Evolutionary conservation across 35 echinoderm and acorn worm species (phyloP).

Genomic region (Apostichopus japonicus): DNA sequence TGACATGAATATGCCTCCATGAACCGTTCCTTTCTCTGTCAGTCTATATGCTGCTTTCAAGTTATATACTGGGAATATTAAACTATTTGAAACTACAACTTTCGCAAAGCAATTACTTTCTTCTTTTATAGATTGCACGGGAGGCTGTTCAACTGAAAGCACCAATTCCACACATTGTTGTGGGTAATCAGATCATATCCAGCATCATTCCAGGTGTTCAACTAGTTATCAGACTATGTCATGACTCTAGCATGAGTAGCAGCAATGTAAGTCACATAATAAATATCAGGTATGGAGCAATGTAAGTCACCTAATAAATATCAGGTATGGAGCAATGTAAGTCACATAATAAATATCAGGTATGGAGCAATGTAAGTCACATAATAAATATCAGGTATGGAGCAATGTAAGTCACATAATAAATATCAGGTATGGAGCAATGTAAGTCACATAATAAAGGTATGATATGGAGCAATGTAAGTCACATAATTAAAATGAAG

Average conservation of each 20-base stretch:
- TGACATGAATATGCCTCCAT: no score
- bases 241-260: conserved; percentile 75
- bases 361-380: not conserved
- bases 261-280: conserved; percentile 27
- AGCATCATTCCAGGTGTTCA: conserved; percentile 88
- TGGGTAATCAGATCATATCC: conserved; percentile 94
- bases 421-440: not conserved
- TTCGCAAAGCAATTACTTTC: not conserved
- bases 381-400: not conserved
- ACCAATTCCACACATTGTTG: conserved; percentile 88
- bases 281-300: not conserved
- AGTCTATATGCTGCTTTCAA: no score
- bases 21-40: no score
- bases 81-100: no score
- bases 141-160: conserved; percentile 96
- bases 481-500: not conserved
- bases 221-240: conserved; percentile 87
- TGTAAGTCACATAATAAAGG: not conserved
- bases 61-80: no score
- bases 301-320: not conserved
- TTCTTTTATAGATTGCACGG: conserved; percentile 78
- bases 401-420: not conserved
- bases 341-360: not conserved
- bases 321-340: not conserved
- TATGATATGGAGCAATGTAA: conserved; percentile 20